Conservation (phyloP, 2,888 invertebrate species). For the Acanthosepion lycidas region DNA sequence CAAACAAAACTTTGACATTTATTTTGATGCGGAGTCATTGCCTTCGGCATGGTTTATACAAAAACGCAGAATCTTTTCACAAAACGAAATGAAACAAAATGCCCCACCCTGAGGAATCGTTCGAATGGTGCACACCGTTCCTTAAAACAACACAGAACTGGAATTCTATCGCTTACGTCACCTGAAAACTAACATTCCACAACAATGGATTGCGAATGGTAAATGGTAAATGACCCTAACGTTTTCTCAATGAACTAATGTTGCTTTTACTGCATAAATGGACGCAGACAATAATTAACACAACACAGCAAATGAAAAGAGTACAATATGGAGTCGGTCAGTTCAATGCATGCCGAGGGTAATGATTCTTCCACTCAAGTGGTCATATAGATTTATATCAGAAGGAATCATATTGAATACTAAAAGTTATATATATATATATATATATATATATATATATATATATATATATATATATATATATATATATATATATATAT, state of each 20-base stretch:
- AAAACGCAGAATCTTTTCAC: background rate
- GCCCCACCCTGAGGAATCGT: background rate
- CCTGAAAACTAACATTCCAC: background rate
- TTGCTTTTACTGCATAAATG: background rate
- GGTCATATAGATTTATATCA: background rate
- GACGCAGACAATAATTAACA: background rate
- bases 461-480: too few species aligned
- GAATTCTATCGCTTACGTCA: background rate
- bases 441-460: too few species aligned
- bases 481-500: too few species aligned
- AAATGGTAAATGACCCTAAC: background rate
- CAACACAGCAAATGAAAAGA: background rate
- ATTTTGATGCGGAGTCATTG: background rate
- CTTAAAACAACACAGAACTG: slow-evolving; percentile 7
- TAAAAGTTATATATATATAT: background rate
- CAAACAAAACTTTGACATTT: background rate
- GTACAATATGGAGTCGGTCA: background rate
- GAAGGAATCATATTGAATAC: background rate
- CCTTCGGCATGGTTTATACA: background rate
- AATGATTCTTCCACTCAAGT: slow-evolving; percentile 8
- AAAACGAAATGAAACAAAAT: background rate
- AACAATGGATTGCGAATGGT: background rate
- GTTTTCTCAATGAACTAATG: background rate
- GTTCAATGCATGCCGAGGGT: background rate
- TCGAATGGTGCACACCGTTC: background rate